Conservation (phyloP, 2,113 vertebrate genomes). For the Hippocampus comes region DNA sequence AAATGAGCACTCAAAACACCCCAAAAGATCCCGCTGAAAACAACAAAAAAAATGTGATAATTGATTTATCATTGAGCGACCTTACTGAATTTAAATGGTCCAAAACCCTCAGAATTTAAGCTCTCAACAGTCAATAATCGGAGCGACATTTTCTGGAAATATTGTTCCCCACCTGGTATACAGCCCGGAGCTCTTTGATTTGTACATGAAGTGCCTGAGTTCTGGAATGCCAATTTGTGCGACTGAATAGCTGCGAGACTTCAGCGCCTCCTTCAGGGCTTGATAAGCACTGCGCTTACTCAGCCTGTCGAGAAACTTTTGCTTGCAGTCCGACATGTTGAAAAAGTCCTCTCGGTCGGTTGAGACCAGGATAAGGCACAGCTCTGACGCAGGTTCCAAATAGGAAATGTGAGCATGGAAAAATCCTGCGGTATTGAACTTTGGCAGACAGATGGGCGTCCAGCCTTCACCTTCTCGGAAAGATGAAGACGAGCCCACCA, state of each 20-base stretch:
- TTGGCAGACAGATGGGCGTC: constrained; percentile 96
- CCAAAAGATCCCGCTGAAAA: no score
- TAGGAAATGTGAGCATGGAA: constrained; percentile 98
- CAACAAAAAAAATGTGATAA: no score
- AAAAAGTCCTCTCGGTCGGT: constrained; percentile 95
- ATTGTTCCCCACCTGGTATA: constrained; percentile 87
- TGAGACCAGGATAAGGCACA: constrained; percentile 93
- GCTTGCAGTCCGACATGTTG: constrained; percentile 89
- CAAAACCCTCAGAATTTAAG: no score
- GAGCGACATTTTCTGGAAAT: background rate
- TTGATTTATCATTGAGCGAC: no score
- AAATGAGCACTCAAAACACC: no score
- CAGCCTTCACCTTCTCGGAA: constrained; percentile 96
- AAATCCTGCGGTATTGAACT: constrained; percentile 91
- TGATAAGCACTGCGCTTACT: constrained; percentile 80
- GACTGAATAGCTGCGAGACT: constrained; percentile 81
- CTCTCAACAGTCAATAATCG: no score
- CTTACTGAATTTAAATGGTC: no score
- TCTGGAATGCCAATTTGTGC: constrained; percentile 88
- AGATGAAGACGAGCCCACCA: constrained; percentile 90
- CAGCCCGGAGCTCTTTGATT: constrained; percentile 95
- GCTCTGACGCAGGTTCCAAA: constrained; percentile 82
- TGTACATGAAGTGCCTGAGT: constrained; percentile 96
- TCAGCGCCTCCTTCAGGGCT: constrained; percentile 82
- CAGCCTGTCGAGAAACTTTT: constrained; percentile 86